Evolutionary conservation across 2,888 invertebrate genomes (phyloP).

Genomic region (Pristionchus exspectatus): DNA sequence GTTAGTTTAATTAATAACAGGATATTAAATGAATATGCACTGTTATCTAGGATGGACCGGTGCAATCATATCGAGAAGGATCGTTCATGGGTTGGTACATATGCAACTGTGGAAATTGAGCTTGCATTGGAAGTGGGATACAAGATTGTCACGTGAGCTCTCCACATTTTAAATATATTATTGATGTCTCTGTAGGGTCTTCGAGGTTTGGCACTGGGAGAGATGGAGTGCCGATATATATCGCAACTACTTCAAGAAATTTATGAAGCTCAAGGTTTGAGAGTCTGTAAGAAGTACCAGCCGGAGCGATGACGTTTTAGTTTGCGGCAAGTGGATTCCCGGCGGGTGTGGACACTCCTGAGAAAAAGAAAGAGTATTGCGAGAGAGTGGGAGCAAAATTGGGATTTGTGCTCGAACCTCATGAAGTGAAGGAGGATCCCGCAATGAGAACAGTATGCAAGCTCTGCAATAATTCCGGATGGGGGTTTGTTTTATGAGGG

Average conservation of each 20-base stretch:
- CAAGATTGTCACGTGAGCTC: background rate
- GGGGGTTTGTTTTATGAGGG: too few relatives aligned
- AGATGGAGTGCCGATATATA: background rate
- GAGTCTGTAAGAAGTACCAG: background rate
- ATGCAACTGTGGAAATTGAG: too few relatives aligned
- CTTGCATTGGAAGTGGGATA: background rate
- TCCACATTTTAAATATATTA: too few relatives aligned
- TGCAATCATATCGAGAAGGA: background rate
- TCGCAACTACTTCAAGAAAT: background rate
- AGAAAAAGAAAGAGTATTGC: too few relatives aligned
- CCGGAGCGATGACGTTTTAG: background rate
- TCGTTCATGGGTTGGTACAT: background rate
- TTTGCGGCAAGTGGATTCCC: background rate
- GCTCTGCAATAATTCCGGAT: too few relatives aligned
- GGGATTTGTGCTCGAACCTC: too few relatives aligned
- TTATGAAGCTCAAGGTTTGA: constrained; percentile 5
- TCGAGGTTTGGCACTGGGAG: background rate
- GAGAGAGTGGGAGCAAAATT: too few relatives aligned
- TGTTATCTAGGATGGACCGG: background rate
- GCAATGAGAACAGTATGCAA: too few relatives aligned
- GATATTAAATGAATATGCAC: too few relatives aligned
- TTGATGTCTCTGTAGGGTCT: background rate
- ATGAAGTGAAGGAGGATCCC: too few relatives aligned
- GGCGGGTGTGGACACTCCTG: background rate
- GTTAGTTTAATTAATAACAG: background rate